A percentile compares a stretch with the other conserved stretches of the same genome.
phyloP scores from a whole-genome alignment of 1,140 invertebrate species.

The Temnothorax nylanderi region DNA sequence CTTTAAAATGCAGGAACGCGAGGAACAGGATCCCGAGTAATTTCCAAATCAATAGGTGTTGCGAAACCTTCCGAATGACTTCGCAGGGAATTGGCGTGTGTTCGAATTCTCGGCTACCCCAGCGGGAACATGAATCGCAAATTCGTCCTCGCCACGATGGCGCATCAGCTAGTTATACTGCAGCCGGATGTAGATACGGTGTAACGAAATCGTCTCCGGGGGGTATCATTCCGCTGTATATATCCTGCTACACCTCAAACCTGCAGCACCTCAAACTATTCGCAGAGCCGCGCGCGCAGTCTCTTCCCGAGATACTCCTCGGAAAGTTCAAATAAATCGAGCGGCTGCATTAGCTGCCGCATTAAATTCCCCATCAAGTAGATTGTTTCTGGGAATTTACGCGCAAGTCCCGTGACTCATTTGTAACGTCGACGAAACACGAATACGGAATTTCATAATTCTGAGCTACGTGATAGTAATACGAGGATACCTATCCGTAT shows the following conservation, averaged over 20 bases:
- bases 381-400: constrained; percentile 24
- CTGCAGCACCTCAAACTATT: constrained; percentile 18
- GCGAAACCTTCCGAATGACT: constrained; percentile 50
- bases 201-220: constrained; percentile 66
- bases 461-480: neutral
- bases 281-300: neutral
- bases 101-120: constrained; percentile 49
- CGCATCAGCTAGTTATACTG: constrained; percentile 38
- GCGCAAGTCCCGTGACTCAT: constrained; percentile 12
- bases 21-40: constrained; percentile 31
- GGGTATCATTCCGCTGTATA: constrained; percentile 50
- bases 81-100: constrained; percentile 62
- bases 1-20: neutral
- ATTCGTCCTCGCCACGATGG: constrained; percentile 59
- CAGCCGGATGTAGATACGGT: constrained; percentile 22
- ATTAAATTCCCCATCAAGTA: constrained; percentile 32
- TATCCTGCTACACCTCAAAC: neutral
- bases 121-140: constrained; percentile 69
- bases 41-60: constrained; percentile 70
- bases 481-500: neutral
- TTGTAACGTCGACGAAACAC: constrained; percentile 2
- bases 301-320: neutral
- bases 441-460: neutral
- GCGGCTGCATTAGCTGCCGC: neutral
- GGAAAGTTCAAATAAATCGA: constrained; percentile 48